Base-by-base conservation (phyloP, 2,113 vertebrate genomes). In the Aphyosemion australe region DNA sequence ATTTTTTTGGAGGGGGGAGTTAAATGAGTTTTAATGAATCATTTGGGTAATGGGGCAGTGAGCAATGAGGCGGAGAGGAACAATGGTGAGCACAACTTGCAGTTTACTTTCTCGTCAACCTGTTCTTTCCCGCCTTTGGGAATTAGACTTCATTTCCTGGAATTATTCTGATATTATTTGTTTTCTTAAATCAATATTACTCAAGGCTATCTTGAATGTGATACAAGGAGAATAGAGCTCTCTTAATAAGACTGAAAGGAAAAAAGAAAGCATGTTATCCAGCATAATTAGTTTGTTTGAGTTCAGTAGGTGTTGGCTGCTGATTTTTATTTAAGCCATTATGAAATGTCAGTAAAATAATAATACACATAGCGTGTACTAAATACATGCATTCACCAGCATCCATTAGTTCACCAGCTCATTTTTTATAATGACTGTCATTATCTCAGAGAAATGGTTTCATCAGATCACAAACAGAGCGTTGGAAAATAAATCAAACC, bases 11-110 rank as follows among this genome's bases (percentile, higher is more conserved):
- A 8, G 1, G 6, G 6, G 34, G 34, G 60, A 53, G 61, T 65
- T 74, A 76, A 83, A 73, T 26, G 64, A 63, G 42, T 72, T 60
- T 71, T 84, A 84, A 88, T 88, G 50, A 77, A 79, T 50, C 7
- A 45, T 80, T 74, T 72, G 61, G 65, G 52, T 82, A 84, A 83
- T 78, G 76, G 76, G 61, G 60, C 42, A 1, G 21, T n/a, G 32
- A 70, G 60, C 71, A 39, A 53, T 34, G 63, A 76, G 61, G 42
- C 65, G 37, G 59, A 69, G 14, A 65, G 49, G 21, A 77, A 74
- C 65, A 75, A 54, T 56, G 43, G 58, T 46, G 69, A 84, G 82
- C 69, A 73, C 32, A 49, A 66, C 32, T 56, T 51, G 54, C 59
- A 66, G 51, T 70, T 2, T 31, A 54, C 58, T 72, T 49, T 43